Base-by-base conservation (phyloP, 2,888 invertebrate genomes). In the Linyphia triangularis region DNA sequence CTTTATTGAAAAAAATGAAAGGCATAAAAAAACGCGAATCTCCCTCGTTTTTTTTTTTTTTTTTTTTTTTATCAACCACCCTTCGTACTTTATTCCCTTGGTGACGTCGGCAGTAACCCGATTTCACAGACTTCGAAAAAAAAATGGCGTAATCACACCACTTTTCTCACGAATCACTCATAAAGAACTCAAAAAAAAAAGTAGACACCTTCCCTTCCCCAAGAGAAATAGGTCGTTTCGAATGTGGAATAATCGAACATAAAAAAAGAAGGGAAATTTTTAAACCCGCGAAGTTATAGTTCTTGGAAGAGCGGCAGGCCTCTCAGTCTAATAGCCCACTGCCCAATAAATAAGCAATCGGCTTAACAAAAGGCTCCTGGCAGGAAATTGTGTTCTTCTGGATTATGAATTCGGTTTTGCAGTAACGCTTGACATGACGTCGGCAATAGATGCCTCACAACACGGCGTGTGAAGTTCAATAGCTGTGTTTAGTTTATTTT, bases 271-370 rank as follows among this genome's bases (percentile, higher is more conserved):
- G 37, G 70, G 69, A 81, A 81, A n/a, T n/a, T 81, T 59, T 59
- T 24, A 70, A 77, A 57, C 70, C 69, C 43, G 65, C 81, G 51
- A 61, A 28, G 37, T 22, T 70, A 33, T 33, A 33, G 33, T 33
- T 51, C n/a, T 51, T n/a, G 24, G 63, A 13, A 59, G 63, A 10
- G 59, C 6, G 10, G 72, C 73, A 70, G 75, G 86, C 43, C 75
- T 67, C 86, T 57, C 73, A 81, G 26, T 28, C 73, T 75, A 75
- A 88, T 81, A 81, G 81, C 86, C 81, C 67, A 88, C 81, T 88
- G 81, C 75, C 86, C 86, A 88, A 81, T 81, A 88, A 88, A 88
- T 88, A 67, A 72, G 75, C 81, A 69, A 88, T 82, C 59, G 51
- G 86, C 51, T 88, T 88, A 81, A 88, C 81, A 88, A 81, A 81